Evolutionary conservation across 1,140 invertebrate genomes (phyloP), one percentile per base, ranked within the genome.

Genomic region (Choristoneura fumiferana): DNA sequence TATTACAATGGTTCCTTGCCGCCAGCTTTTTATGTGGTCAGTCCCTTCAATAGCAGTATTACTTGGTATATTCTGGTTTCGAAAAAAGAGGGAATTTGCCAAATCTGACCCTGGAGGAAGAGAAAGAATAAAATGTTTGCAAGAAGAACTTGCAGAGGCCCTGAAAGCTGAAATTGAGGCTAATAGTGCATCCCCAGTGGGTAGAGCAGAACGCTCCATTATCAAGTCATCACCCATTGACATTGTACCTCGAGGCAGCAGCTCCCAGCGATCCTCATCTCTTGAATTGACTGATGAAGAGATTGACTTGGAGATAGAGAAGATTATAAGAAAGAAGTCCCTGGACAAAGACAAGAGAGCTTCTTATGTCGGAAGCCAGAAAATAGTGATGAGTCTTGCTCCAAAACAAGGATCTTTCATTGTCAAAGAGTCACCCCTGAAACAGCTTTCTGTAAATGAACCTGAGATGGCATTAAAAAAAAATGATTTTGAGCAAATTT

Each of bases 31-130:
- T 80, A 90, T 91, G 79, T 92, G 90, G 90, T 91, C 90, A 62
- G 87, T 92, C 43, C 91, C 91, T 71, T 91, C 91, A 61, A 87
- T 92, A 81, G 91, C 91, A 63, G 87, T 92, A 63, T 81, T 93
- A 63, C 84, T 92, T 71, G 91, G 91, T 67, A 92, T 92, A 76
- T 91, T 92, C 72, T 93, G 92, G 92, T 93, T 91, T 90, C 91
- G 89, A 87, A 91, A 90, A 87, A 92, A 91, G 84, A 90, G 90
- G 81, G 86, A 86, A 65, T 87, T 82, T 74, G 83, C 86, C 67
- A 90, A 89, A 81, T 88, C 86, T 89, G 89, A 90, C 88, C 88
- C 89, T 59, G 88, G 89, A 64, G 87, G 88, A 86, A 90, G 86
- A 81, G 85, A 89, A 84, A 89, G 69, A 65, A 78, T 84, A 78